Conservation (phyloP, 2,888 invertebrate genomes). For the Baccha elongata region DNA sequence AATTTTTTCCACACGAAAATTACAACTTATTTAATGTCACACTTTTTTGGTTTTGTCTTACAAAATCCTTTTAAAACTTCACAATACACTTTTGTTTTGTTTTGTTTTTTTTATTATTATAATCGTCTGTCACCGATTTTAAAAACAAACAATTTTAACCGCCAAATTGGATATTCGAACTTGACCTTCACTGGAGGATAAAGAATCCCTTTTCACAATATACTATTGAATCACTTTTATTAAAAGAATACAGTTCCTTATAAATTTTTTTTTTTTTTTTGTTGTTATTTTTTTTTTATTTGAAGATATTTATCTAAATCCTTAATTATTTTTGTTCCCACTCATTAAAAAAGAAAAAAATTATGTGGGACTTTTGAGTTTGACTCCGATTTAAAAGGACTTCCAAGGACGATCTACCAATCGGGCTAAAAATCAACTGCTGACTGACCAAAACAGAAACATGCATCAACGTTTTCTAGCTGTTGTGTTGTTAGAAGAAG, state of each 20-base stretch:
- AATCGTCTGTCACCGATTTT: constrained; percentile 8
- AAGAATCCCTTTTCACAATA: constrained; percentile 1
- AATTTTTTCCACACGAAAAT: background rate
- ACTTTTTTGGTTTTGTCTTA: background rate
- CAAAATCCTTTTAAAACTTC: background rate
- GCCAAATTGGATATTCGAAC: constrained; percentile 50
- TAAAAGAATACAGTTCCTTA: constrained; percentile 15
- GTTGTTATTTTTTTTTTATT: constrained; percentile 2
- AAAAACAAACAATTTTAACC: constrained; percentile 38
- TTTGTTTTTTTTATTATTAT: no score
- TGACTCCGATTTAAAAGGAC: constrained; percentile 11
- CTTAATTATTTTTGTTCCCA: constrained; percentile 38
- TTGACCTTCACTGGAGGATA: constrained; percentile 46
- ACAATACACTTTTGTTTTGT: background rate
- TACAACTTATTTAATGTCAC: constrained; percentile 4
- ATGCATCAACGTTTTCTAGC: constrained; percentile 80
- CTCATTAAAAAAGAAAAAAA: constrained; percentile 1
- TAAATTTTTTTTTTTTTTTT: constrained; percentile 9
- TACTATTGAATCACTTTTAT: constrained; percentile 25
- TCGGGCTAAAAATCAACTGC: constrained; percentile 82
- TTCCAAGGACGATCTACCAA: constrained; percentile 69
- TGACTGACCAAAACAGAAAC: constrained; percentile 83
- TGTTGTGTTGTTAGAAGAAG: constrained; percentile 68
- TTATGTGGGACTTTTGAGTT: constrained; percentile 20
- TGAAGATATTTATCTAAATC: no score